Conservation (phyloP, 2,797 vertebrate genomes). For the Botia almorhae region DNA sequence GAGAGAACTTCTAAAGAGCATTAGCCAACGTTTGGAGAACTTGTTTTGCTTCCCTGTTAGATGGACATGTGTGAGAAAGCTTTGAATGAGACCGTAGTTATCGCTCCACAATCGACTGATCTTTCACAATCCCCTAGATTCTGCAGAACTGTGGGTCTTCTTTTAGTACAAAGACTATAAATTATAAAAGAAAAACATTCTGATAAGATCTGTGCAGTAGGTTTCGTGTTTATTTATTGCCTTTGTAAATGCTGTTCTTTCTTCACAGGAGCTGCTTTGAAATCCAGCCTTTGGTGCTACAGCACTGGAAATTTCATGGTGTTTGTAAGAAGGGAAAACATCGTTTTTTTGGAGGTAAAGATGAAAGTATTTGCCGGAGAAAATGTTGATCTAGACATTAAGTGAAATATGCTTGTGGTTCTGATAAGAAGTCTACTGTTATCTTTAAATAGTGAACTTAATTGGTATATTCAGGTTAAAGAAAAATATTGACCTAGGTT, state of each 20-base stretch:
- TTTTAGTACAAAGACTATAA: no score
- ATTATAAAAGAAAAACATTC: conserved; percentile 13
- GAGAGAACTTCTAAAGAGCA: no score
- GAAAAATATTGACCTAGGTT: conserved; percentile 56
- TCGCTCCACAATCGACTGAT: neutral
- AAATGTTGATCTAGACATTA: conserved; percentile 62
- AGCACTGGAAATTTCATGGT: conserved; percentile 51
- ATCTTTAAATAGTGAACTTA: conserved; percentile 64
- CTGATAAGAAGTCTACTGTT: conserved; percentile 63
- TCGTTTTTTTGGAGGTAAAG: conserved; percentile 63
- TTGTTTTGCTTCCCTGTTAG: no score
- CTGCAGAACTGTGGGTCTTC: no score
- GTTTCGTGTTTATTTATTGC: conserved; percentile 26
- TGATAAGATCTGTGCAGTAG: conserved; percentile 34
- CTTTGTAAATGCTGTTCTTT: conserved; percentile 25
- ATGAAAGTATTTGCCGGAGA: conserved; percentile 63
- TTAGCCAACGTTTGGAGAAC: no score
- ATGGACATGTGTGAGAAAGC: conserved; percentile 45
- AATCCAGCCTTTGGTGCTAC: conserved; percentile 15
- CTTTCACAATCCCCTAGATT: no score
- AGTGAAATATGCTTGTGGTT: conserved; percentile 61
- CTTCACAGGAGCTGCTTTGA: conserved; percentile 16
- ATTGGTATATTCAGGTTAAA: conserved; percentile 64
- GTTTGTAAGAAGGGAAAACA: conserved; percentile 62
- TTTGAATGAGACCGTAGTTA: conserved; percentile 46